Evolutionary conservation across 2,113 vertebrate species (phyloP).

Genomic region (Sakesphorus luctuosus): DNA sequence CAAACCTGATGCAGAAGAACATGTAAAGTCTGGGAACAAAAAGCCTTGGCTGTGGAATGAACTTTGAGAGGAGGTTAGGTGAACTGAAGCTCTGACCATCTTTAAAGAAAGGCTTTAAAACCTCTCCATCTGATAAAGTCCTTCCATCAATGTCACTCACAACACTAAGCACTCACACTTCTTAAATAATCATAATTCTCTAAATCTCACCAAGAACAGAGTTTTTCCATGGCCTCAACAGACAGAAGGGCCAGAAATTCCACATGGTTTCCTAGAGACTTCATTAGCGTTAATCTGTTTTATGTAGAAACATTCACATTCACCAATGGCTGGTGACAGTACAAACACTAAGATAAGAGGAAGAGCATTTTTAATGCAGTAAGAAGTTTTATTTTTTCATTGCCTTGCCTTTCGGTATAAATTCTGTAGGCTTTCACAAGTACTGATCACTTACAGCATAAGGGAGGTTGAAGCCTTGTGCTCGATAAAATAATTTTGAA

Average conservation of each 20-base stretch:
- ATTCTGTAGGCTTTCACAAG: conserved; percentile 19
- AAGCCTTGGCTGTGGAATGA: not conserved
- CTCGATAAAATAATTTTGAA: conserved; percentile 31
- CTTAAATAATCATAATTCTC: not conserved
- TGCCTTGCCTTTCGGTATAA: conserved; percentile 2
- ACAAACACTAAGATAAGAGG: conserved; percentile 2
- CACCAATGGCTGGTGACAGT: conserved; percentile 25
- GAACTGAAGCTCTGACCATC: not conserved
- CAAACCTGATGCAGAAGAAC: not conserved
- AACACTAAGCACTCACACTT: not conserved
- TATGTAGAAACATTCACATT: conserved; percentile 4
- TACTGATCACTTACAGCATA: not conserved
- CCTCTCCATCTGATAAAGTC: not conserved
- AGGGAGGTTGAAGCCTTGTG: not conserved
- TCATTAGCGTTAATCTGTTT: conserved; percentile 4
- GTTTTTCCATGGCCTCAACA: not conserved
- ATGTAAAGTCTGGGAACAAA: not conserved
- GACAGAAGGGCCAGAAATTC: conserved; percentile 11
- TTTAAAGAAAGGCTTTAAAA: not conserved
- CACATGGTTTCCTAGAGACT: conserved; percentile 24
- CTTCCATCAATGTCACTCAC: not conserved
- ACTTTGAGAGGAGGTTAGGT: not conserved
- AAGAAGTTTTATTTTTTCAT: not conserved
- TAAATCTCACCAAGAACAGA: not conserved
- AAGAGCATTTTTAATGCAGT: not conserved